Percentiles rank a stretch among this genome's conserved stretches.
Conservation (phyloP, 2,888 invertebrate genomes). For the Pseudanteris insignis region DNA sequence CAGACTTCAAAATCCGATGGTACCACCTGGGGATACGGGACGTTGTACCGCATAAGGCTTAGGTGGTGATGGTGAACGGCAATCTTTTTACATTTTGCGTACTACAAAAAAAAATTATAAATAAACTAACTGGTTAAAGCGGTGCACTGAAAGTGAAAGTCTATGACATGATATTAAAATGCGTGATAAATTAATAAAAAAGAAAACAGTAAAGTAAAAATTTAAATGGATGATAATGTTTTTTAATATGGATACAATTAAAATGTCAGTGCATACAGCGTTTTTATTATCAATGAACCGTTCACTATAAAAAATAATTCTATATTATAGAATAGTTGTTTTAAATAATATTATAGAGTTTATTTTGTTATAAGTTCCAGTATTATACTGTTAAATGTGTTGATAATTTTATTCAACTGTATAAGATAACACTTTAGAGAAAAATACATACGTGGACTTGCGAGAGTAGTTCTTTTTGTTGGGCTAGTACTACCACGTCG, state of each 20-base stretch:
- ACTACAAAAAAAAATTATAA: conserved; percentile 67
- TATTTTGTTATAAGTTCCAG: too few relatives aligned
- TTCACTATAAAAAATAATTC: too few relatives aligned
- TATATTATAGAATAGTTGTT: too few relatives aligned
- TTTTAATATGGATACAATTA: too few relatives aligned
- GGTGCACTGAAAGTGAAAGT: conserved; percentile 50
- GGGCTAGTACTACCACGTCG: conserved; percentile 82
- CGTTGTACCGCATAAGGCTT: conserved; percentile 73
- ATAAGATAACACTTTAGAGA: too few relatives aligned
- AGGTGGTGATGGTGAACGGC: conserved; percentile 84
- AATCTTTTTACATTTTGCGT: conserved; percentile 75
- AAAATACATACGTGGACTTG: conserved; percentile 29
- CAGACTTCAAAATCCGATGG: conserved; percentile 93
- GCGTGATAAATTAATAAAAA: background rate
- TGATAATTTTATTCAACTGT: too few relatives aligned
- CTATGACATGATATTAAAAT: conserved; percentile 6
- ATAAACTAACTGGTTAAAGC: conserved; percentile 46
- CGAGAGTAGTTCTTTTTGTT: conserved; percentile 74
- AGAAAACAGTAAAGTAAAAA: too few relatives aligned
- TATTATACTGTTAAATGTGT: too few relatives aligned
- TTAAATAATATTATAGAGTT: too few relatives aligned
- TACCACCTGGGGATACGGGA: conserved; percentile 85
- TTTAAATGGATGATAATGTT: too few relatives aligned
- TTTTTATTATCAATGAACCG: too few relatives aligned
- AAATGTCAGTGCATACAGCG: too few relatives aligned